These are phyloP conservation scores for Herpailurus yagouaroundi DNA, from an alignment of 2,113 vertebrate genomes.

Conservation along the genomic window DNA sequence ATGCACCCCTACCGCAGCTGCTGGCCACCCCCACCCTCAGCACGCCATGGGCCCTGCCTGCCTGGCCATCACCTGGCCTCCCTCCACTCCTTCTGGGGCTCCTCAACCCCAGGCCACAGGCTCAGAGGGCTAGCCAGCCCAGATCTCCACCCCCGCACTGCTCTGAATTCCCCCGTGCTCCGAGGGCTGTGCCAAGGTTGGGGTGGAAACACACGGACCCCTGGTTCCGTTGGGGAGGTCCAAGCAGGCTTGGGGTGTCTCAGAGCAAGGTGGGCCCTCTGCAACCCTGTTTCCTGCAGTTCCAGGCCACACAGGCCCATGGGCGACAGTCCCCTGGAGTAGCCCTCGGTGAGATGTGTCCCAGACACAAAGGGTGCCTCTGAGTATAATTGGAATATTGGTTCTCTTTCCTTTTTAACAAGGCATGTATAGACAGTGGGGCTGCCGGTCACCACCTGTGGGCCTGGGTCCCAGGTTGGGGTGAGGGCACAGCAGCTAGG, in stretches of 20 bases:
- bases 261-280: too few species aligned
- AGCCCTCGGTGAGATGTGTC: too few species aligned
- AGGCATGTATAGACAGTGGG: not conserved
- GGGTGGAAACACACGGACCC: not conserved
- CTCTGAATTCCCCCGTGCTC: not conserved
- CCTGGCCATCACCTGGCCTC: not conserved
- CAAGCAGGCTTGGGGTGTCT: not conserved
- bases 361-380: accelerated
- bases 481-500: not conserved
- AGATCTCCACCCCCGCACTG: accelerated
- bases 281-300: too few species aligned
- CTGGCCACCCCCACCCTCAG: not conserved
- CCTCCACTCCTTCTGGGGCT: not conserved
- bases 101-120: not conserved
- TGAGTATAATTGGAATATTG: not conserved
- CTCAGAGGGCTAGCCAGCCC: not conserved
- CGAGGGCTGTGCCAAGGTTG: too few species aligned
- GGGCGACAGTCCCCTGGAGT: accelerated
- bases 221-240: accelerated
- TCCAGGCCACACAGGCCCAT: not conserved
- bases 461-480: not conserved
- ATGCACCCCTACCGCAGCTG: not conserved
- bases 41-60: accelerated
- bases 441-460: not conserved
- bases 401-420: not conserved